Percentiles rank a stretch among this genome's conserved stretches.
Evolutionary conservation across 2,113 vertebrate species (phyloP).

Genomic region (Centropus bengalensis): DNA sequence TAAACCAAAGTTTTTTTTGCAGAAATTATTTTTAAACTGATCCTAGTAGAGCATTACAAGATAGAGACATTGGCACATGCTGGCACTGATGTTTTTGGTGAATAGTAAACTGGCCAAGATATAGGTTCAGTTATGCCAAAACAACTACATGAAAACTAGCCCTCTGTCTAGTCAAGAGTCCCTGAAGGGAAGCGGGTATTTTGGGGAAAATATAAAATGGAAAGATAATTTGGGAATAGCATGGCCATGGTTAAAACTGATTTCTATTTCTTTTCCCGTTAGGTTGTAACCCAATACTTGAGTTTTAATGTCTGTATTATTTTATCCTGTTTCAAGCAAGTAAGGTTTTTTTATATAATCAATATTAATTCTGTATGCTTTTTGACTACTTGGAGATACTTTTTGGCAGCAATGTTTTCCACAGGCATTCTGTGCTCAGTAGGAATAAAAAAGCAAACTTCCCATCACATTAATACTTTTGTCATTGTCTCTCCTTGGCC

Average conservation of each 20-base stretch:
- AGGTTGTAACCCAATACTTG: background rate
- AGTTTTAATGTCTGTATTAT: background rate
- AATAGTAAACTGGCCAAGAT: background rate
- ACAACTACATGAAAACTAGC: background rate
- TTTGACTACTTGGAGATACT: background rate
- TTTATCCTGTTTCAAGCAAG: background rate
- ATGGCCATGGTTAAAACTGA: background rate
- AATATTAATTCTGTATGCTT: background rate
- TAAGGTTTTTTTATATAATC: background rate
- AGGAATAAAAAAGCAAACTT: background rate
- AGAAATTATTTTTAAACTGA: background rate
- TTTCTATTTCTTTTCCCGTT: background rate
- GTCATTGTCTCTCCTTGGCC: background rate
- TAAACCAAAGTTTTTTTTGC: background rate
- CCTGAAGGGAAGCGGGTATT: background rate
- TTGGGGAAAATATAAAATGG: background rate
- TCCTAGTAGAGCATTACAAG: background rate
- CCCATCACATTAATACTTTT: background rate
- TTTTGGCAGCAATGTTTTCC: background rate
- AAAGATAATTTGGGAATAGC: background rate
- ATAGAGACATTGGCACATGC: background rate
- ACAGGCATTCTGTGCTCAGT: background rate
- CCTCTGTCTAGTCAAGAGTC: background rate
- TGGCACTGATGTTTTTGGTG: background rate
- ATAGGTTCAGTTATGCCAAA: background rate